These are phyloP conservation scores for Danio aesculapii DNA, from an alignment of 2,797 vertebrate species.

Conservation along the genomic window DNA sequence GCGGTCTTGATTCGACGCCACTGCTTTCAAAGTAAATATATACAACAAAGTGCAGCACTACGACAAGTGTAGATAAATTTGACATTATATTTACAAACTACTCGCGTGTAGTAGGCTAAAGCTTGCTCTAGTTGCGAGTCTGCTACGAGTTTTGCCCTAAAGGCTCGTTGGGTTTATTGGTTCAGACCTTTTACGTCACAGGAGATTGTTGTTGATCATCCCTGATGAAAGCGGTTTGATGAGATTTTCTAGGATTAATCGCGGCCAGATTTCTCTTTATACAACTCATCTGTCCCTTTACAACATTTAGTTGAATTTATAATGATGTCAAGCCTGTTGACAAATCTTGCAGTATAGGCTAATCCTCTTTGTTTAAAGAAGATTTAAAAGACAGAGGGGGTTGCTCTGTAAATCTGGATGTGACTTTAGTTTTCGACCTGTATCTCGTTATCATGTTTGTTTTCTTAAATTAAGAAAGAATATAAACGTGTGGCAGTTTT, in stretches of 20 bases:
- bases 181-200: constrained; percentile 4
- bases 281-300: too few species aligned
- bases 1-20: constrained; percentile 48
- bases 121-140: not conserved
- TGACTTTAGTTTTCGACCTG: too few species aligned
- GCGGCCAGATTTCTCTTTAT: too few species aligned
- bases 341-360: too few species aligned
- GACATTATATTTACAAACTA: constrained; percentile 18
- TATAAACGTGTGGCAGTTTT: too few species aligned
- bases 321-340: too few species aligned
- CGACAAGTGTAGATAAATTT: not conserved
- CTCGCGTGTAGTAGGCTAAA: not conserved
- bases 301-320: too few species aligned
- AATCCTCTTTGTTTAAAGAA: too few species aligned
- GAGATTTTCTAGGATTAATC: constrained; percentile 2
- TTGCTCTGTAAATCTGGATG: too few species aligned
- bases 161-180: not conserved
- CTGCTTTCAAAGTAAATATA: constrained; percentile 8
- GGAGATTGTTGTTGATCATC: not conserved
- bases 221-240: not conserved
- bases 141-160: not conserved
- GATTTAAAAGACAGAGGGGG: too few species aligned
- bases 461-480: too few species aligned
- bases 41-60: constrained; percentile 35
- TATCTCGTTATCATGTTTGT: too few species aligned